Evolutionary conservation across 2,888 invertebrate genomes (phyloP), one percentile per base, ranked within the genome.

Genomic region (Dyspetes luteomarginatus): DNA sequence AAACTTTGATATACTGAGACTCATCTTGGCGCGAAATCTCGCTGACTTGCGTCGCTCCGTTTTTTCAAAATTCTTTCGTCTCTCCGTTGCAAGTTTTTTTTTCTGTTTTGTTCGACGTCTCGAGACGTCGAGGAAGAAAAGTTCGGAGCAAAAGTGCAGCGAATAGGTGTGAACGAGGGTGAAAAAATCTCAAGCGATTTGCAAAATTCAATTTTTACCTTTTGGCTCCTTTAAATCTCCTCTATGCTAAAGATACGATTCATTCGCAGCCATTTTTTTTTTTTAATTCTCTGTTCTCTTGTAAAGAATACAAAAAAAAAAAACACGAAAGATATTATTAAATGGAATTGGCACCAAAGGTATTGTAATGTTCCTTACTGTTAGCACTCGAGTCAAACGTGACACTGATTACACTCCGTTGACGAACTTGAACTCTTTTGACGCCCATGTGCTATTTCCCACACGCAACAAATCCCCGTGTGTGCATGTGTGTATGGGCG

Each of bases 1-100:
- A 22, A 92, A 85, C 69, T 91, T 92, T 5, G 90, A 88, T 78
- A 92, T 88, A 71, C 87, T 91, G 5, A 92, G 86, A 83, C 91
- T 92, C 92, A 92, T 92, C 65, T 88, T 91, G 60, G 62, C 72
- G 62, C 56, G 30, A 45, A 45, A 22, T 26, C 52, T 78, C 62
- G 79, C 80, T 26, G 55, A 17, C 22, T 56, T 75, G 15, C 64
- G 50, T 19, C 55, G 12, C 58, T 71, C 75, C 56, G 75, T 84
- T 76, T 68, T 73, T n/a, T 22, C 24, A n/a, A n/a, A n/a, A n/a
- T n/a, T n/a, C n/a, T n/a, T n/a, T n/a, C n/a, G n/a, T n/a, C n/a
- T n/a, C n/a, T n/a, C n/a, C n/a, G n/a, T n/a, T n/a, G n/a, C 15
- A 50, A 19, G 12, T 4, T 12, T 52, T 52, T 22, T 52, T 12